phyloP scores from a whole-genome alignment of 2,113 vertebrate genomes.

The Anguilla japonica region DNA sequence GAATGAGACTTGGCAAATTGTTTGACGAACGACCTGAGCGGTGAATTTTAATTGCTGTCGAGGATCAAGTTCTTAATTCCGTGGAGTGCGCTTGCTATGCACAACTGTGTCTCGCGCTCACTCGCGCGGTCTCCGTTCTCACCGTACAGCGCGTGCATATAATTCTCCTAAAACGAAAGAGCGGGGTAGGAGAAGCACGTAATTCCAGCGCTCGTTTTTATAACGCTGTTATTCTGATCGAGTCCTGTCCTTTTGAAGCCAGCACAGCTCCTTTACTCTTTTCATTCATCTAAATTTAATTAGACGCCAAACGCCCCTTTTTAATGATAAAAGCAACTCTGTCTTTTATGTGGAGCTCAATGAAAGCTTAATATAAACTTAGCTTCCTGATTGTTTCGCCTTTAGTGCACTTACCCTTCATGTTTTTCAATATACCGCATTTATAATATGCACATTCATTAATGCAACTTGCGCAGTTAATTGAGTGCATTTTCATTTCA shows the following conservation, averaged over 20 bases:
- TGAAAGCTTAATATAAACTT: slow-evolving; percentile 18
- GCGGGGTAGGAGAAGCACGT: neutral
- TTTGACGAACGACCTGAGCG: neutral
- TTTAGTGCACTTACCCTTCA: slow-evolving; percentile 7
- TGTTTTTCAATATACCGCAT: neutral
- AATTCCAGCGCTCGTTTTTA: neutral
- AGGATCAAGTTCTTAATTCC: slow-evolving; percentile 10
- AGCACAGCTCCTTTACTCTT: neutral
- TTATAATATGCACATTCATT: neutral
- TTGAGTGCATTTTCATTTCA: slow-evolving; percentile 1
- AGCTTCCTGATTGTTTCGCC: slow-evolving; percentile 21
- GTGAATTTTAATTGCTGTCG: slow-evolving; percentile 4
- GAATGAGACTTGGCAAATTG: neutral
- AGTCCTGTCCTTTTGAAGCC: neutral
- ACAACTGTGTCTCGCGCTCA: neutral
- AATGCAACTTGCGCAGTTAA: neutral
- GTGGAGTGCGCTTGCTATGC: neutral
- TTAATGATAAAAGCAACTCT: slow-evolving; percentile 21
- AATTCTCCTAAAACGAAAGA: neutral
- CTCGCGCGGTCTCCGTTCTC: neutral
- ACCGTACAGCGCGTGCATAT: neutral
- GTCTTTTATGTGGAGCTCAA: slow-evolving; percentile 9
- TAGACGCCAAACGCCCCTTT: neutral
- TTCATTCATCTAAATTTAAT: slow-evolving; percentile 16
- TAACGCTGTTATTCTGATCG: neutral